These are phyloP conservation scores for Paragorgia papillata DNA, from an alignment of 92 coral and sea anemone species.

Conservation along the genomic window DNA sequence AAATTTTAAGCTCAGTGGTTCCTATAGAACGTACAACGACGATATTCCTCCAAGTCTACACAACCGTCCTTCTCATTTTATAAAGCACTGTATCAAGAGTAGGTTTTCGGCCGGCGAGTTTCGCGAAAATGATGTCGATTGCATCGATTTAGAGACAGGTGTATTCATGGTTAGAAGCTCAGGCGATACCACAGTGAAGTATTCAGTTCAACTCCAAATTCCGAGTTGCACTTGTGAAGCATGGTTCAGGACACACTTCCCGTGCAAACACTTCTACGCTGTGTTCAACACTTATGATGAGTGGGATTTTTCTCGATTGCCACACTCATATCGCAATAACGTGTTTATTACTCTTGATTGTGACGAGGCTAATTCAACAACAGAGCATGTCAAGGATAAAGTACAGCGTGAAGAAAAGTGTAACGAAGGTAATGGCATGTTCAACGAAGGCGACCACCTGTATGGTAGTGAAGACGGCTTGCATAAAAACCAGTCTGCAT, in stretches of 20 bases:
- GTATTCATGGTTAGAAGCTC: constrained; percentile 32
- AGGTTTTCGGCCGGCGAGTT: too few species aligned
- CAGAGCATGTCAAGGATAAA: too few species aligned
- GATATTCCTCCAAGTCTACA: constrained; percentile 50
- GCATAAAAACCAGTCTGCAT: too few species aligned
- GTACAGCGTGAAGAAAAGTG: too few species aligned
- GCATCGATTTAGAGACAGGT: constrained; percentile 39
- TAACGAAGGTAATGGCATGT: too few species aligned
- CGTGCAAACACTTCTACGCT: constrained; percentile 60
- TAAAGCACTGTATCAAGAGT: constrained; percentile 49
- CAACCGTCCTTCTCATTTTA: constrained; percentile 48
- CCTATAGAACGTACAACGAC: constrained; percentile 42
- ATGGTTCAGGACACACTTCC: constrained; percentile 54
- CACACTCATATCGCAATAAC: constrained; percentile 48
- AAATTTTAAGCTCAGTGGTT: constrained; percentile 57
- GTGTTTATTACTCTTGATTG: constrained; percentile 63
- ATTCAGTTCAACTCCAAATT: constrained; percentile 34
- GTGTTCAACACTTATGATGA: constrained; percentile 45
- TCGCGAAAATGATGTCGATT: constrained; percentile 48
- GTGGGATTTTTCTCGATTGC: constrained; percentile 52
- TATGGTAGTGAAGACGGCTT: too few species aligned
- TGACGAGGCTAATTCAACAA: too few species aligned
- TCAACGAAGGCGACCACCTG: too few species aligned
- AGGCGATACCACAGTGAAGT: neutral
- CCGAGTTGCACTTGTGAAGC: constrained; percentile 63